Evolutionary conservation across 2,113 vertebrate genomes (phyloP).

Genomic region (Corythornis madagascariensis): DNA sequence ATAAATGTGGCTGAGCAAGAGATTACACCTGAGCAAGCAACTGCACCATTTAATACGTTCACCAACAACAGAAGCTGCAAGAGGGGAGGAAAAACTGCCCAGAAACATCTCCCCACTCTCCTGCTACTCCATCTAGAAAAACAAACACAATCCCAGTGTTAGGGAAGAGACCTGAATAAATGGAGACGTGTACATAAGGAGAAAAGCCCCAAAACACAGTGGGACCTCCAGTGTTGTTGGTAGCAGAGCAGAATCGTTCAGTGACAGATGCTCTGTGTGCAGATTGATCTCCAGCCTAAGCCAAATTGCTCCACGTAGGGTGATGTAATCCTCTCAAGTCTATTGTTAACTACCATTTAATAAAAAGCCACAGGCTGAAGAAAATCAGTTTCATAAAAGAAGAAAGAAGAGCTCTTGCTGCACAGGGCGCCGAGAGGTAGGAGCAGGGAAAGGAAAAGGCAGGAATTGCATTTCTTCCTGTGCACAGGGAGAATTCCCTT

Average conservation of each 20-base stretch:
- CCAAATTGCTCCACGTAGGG: not conserved
- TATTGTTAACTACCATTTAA: conserved; percentile 29
- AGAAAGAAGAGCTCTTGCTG: not conserved
- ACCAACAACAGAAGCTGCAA: not conserved
- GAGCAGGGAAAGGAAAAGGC: conserved; percentile 37
- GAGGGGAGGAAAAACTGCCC: not conserved
- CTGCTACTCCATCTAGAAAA: not conserved
- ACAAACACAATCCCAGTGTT: not conserved
- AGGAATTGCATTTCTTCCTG: conserved; percentile 3
- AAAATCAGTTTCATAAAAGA: conserved; percentile 48
- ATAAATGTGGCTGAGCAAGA: conserved; percentile 20
- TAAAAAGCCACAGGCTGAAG: conserved; percentile 38
- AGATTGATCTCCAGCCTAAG: conserved; percentile 25
- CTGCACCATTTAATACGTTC: not conserved
- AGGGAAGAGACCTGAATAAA: not conserved
- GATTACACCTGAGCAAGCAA: conserved; percentile 49
- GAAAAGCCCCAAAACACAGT: not conserved
- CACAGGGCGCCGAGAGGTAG: not conserved
- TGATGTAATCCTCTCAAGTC: conserved; percentile 40
- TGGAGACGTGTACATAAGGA: not conserved
- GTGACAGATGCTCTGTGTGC: not conserved
- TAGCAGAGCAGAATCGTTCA: not conserved
- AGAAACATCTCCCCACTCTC: not conserved
- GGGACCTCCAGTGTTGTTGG: not conserved
- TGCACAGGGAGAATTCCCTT: not conserved